Evolutionary conservation across 2,797 vertebrate genomes (phyloP).

Genomic region (Scleropages formosus): DNA sequence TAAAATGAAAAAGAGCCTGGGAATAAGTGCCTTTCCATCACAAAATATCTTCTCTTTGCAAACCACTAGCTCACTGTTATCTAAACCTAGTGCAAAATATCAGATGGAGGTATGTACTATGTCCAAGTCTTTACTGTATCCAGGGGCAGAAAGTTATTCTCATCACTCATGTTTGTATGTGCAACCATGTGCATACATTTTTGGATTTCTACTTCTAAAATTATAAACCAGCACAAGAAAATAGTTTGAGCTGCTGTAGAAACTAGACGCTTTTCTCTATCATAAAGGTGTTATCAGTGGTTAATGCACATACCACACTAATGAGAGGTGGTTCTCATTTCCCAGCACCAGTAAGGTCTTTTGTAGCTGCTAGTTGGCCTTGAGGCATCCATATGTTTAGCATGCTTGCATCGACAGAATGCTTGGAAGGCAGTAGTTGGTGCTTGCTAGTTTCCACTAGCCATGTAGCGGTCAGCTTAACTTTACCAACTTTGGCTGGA

Average conservation of each 20-base stretch:
- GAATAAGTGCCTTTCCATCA: slow-evolving; percentile 32
- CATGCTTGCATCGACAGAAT: slow-evolving; percentile 47
- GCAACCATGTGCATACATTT: background rate
- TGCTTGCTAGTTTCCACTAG: slow-evolving; percentile 26
- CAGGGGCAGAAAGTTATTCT: background rate
- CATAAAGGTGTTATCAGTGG: slow-evolving; percentile 2
- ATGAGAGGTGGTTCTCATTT: slow-evolving; percentile 23
- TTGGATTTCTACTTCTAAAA: background rate
- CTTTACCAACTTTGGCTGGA: slow-evolving; percentile 40
- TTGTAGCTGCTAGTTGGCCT: slow-evolving; percentile 19
- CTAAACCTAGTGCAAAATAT: slow-evolving; percentile 23
- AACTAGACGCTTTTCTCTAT: background rate
- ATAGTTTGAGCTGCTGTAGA: too few relatives aligned
- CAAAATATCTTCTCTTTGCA: slow-evolving; percentile 32
- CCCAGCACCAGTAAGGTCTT: slow-evolving; percentile 30
- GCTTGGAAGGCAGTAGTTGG: slow-evolving; percentile 36
- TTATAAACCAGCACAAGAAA: background rate
- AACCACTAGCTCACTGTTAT: slow-evolving; percentile 24
- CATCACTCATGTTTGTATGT: background rate
- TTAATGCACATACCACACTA: slow-evolving; percentile 29
- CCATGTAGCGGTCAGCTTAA: slow-evolving; percentile 35
- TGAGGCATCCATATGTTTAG: slow-evolving; percentile 25
- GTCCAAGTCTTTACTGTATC: background rate
- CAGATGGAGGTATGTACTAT: background rate
- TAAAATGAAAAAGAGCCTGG: slow-evolving; percentile 33